phyloP scores from a whole-genome alignment of 1,140 invertebrate species.

The Aricia agestis region DNA sequence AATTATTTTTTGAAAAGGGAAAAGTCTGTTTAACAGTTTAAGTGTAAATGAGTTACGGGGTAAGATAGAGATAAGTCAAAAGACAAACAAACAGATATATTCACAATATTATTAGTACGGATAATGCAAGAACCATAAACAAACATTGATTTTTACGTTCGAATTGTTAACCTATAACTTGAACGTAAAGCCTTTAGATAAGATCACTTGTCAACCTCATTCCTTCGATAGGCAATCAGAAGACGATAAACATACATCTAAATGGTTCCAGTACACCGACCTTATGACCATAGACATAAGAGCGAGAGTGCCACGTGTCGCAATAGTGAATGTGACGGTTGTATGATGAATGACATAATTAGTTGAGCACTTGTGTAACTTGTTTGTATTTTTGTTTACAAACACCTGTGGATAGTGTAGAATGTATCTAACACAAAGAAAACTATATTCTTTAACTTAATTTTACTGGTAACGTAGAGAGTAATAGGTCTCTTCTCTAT shows the following conservation, averaged over 20 bases:
- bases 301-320: not conserved
- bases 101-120: too few species aligned
- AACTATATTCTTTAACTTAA: too few species aligned
- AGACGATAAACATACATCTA: not conserved
- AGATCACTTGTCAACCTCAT: not conserved
- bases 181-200: not conserved
- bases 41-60: too few species aligned
- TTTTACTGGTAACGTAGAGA: too few species aligned
- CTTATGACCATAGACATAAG: not conserved
- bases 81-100: too few species aligned
- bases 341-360: not conserved
- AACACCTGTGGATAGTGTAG: not conserved
- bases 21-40: too few species aligned
- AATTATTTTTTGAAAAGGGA: too few species aligned
- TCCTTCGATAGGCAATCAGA: slow-evolving; percentile 2
- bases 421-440: too few species aligned
- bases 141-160: not conserved
- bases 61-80: too few species aligned
- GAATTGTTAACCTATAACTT: not conserved
- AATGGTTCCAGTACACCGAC: not conserved
- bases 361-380: not conserved
- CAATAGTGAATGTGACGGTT: not conserved
- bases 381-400: not conserved
- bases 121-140: not conserved
- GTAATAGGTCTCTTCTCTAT: too few species aligned